Percentiles rank a stretch among this genome's conserved stretches.
phyloP scores from a whole-genome alignment of 2,797 vertebrate species.

The Gymnothorax reevesii region DNA sequence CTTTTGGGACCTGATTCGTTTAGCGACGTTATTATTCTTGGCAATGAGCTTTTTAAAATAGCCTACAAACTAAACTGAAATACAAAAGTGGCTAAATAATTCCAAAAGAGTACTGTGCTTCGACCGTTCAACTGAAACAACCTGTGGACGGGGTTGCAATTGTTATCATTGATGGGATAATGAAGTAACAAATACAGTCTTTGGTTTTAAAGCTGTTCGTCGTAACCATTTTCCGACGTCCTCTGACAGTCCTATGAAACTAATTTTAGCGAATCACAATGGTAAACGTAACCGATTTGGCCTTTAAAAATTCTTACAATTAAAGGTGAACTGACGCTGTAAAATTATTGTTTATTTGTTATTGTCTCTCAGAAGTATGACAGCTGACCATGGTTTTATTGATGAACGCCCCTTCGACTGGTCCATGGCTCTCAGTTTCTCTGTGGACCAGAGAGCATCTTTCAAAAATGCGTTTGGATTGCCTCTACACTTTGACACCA shows the following conservation, averaged over 20 bases:
- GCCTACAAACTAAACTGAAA: neutral
- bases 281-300: neutral
- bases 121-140: neutral
- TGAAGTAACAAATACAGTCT: neutral
- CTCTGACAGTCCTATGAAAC: neutral
- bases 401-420: constrained; percentile 55
- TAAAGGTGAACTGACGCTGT: neutral
- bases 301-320: neutral
- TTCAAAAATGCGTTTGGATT: constrained; percentile 65
- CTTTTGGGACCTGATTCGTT: neutral
- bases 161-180: neutral
- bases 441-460: constrained; percentile 56
- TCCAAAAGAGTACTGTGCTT: neutral
- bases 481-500: constrained; percentile 65
- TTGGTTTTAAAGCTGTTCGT: neutral
- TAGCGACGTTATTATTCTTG: neutral
- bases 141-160: neutral
- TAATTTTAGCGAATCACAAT: neutral
- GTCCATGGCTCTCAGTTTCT: constrained; percentile 56
- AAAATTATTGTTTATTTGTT: neutral
- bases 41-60: too few relatives aligned
- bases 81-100: neutral
- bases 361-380: constrained; percentile 49
- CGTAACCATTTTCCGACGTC: neutral
- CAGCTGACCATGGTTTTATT: constrained; percentile 52